Evolutionary conservation across 2,113 vertebrate genomes (phyloP), one percentile per base, ranked within the genome.

Genomic region (Calypte anna): DNA sequence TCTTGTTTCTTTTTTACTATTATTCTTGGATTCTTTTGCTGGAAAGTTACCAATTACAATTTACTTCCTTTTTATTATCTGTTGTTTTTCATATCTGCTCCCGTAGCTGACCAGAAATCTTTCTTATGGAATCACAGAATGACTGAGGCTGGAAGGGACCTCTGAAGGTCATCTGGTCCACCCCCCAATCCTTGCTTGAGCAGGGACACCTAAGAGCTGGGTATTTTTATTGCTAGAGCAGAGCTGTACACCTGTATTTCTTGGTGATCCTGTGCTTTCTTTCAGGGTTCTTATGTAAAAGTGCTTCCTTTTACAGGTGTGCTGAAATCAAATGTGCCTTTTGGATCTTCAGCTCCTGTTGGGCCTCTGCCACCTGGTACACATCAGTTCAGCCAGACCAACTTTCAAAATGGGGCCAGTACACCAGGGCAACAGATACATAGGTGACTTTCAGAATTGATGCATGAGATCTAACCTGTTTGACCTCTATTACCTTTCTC

Each of bases 251-350:
- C 14, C 15, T 25, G 8, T 54, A 59, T 73, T 51, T 50, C 17
- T 51, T 91, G 25, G 2, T 3, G 10, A 24, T 27, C 21, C 50
- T 51, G 12, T 66, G 30, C 16, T 25, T 74, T 82, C 62, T 66
- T 91, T 40, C 53, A 24, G 25, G 6, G 3, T 70, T 91, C 31
- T 63, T 87, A 23, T 15, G 27, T 78, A 17, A 38, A 55, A 46
- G 4, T 75, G 59, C 24, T 62, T 43, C 3, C 68, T 90, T 72
- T 96, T 97, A 30, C 91, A 99, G 99, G 98, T 84, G 25, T 97
- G 76, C 95, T 97, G 9, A 99, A 99, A 97, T 91, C 98, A 18
- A 40, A 97, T 10, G 96, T 95, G 72, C 97, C 97, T 92, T 91
- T 97, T 80, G 98, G 97, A 53, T 93, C 98, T 19, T 46, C 97